Conservation (phyloP, 1,140 invertebrate species). For the Polypedilum pembai region DNA sequence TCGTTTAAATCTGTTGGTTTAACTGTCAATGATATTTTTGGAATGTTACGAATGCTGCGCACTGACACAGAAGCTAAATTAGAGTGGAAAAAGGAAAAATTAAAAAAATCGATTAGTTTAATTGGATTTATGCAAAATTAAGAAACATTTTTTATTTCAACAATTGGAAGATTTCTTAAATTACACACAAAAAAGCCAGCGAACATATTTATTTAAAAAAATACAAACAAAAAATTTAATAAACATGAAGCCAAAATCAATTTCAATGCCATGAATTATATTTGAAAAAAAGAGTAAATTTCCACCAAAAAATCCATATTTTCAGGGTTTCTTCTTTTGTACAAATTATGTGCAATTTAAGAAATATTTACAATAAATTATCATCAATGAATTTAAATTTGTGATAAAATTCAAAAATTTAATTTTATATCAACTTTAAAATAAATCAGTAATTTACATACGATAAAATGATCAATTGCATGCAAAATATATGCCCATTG, state of each 20-base stretch:
- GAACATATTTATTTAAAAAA: neutral
- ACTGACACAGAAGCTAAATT: constrained; percentile 42
- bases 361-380: constrained; percentile 24
- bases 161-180: constrained; percentile 9
- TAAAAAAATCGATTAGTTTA: neutral
- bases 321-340: neutral
- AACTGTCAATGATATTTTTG: constrained; percentile 40
- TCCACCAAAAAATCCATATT: constrained; percentile 1
- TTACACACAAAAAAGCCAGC: constrained; percentile 16
- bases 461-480: neutral
- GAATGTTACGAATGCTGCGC: constrained; percentile 41
- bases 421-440: too few species aligned
- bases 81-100: constrained; percentile 22
- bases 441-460: too few species aligned
- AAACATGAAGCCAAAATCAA: neutral
- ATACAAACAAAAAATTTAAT: neutral
- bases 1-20: constrained; percentile 41
- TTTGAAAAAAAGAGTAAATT: neutral
- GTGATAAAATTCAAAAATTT: too few species aligned
- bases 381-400: too few species aligned
- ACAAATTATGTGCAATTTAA: constrained; percentile 27
- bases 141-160: neutral
- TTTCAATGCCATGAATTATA: neutral
- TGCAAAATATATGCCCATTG: neutral
- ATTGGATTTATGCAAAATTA: neutral